A percentile compares a stretch with the other conserved stretches of the same genome.
Evolutionary conservation across 2,113 vertebrate genomes (phyloP).

Genomic region (Micronycteris hirsuta): DNA sequence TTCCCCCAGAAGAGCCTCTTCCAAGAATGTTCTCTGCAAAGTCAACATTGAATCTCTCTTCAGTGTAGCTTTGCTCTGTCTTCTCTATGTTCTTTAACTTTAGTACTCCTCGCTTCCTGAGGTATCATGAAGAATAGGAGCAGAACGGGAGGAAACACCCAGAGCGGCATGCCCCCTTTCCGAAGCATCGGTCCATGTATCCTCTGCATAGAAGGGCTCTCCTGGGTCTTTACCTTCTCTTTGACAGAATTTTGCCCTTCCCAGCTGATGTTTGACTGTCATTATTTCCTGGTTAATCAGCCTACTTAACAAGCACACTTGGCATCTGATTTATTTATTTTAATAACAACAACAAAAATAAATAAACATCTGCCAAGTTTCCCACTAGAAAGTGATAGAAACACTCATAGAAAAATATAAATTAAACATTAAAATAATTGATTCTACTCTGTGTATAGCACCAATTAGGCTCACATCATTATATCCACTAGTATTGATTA

Average conservation of each 20-base stretch:
- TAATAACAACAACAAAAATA: background rate
- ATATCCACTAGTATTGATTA: background rate
- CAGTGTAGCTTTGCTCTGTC: background rate
- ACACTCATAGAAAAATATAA: background rate
- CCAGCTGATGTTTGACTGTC: background rate
- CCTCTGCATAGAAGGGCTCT: background rate
- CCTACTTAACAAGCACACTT: background rate
- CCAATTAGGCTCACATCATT: background rate
- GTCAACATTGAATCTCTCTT: background rate
- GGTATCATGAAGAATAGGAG: background rate
- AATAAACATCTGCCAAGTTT: background rate
- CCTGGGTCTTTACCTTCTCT: background rate
- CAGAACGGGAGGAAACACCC: background rate
- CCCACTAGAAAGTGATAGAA: conserved; percentile 6
- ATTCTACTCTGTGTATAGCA: background rate
- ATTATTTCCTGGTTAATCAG: background rate
- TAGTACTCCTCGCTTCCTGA: background rate
- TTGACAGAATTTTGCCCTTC: background rate
- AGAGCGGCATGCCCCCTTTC: background rate
- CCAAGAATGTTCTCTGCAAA: background rate
- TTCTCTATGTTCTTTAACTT: background rate
- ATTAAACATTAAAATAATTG: background rate
- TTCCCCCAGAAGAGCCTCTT: background rate
- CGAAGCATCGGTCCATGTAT: background rate
- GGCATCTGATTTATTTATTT: conserved; percentile 28